Percentiles rank a stretch among this genome's conserved stretches.
Evolutionary conservation across 1,140 invertebrate genomes (phyloP).

Genomic region (Plectus sambesii): DNA sequence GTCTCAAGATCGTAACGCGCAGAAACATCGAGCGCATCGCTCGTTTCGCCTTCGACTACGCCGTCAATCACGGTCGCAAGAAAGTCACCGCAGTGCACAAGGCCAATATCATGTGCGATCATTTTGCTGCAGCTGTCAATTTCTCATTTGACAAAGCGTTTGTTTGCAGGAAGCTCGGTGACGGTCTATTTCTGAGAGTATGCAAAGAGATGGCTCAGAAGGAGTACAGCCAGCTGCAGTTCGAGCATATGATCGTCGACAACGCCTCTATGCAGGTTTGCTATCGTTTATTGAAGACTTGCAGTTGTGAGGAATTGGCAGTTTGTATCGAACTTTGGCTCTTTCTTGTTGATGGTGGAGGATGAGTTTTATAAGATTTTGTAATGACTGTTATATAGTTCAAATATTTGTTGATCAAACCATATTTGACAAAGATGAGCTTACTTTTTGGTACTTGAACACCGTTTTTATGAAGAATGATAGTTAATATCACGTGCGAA

Average conservation of each 20-base stretch:
- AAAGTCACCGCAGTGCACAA: conserved; percentile 95
- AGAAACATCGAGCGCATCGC: conserved; percentile 82
- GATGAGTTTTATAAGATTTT: too few species aligned
- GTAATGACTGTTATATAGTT: too few species aligned
- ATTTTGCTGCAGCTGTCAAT: too few species aligned
- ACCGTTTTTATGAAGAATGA: too few species aligned
- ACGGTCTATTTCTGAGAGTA: conserved; percentile 41
- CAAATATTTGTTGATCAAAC: too few species aligned
- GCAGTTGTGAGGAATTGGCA: conserved; percentile 28
- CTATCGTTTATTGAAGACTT: neutral
- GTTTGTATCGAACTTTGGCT: too few species aligned
- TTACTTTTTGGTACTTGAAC: too few species aligned
- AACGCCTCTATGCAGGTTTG: conserved; percentile 12
- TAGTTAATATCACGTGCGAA: too few species aligned
- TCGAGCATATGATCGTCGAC: conserved; percentile 40
- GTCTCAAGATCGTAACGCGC: conserved; percentile 86
- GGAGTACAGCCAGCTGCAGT: conserved; percentile 35
- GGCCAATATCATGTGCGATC: conserved; percentile 91
- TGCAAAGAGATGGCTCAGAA: conserved; percentile 26
- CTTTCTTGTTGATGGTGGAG: too few species aligned
- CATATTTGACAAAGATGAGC: too few species aligned
- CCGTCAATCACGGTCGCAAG: conserved; percentile 70
- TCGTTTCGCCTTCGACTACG: conserved; percentile 89
- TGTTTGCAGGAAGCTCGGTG: conserved; percentile 44
- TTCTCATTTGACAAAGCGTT: too few species aligned